Evolutionary conservation across 2,888 invertebrate genomes (phyloP), one percentile per base, ranked within the genome.

Genomic region (Carterocephalus palaemon): DNA sequence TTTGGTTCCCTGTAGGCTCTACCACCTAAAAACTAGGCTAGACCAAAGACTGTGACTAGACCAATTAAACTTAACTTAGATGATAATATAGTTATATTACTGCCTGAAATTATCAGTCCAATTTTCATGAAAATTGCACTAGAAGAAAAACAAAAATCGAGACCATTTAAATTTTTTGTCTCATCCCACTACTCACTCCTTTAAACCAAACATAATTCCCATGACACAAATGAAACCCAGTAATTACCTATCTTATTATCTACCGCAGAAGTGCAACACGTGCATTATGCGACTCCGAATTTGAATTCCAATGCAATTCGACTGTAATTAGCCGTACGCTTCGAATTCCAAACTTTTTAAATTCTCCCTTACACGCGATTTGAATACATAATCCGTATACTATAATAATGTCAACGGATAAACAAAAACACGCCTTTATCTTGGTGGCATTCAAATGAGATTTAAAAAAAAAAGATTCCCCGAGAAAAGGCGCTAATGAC

Each of bases 391-490:
- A 43, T 43, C 36, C 52, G 45, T 54, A 56, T 61, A 59, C 63
- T 62, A 67, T 65, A 64, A 67, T 71, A 51, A 51, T 41, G 66
- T 43, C 36, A 65, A 62, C 64, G 69, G 69, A 77, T 82, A 84
- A 84, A 85, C 84, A 84, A 84, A 84, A 83, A 83, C 76, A 73
- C 53, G 49, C 67, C 58, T 70, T 82, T 84, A 79, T 82, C 58
- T 32, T 57, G 58, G 59, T 16, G 52, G 60, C 66, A 79, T 80
- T 81, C 78, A 74, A 79, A 83, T 82, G 65, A 66, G 58, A 54
- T 56, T 56, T 53, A 54, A 57, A 60, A 54, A 54, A 57, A 60
- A 62, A 63, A 65, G 64, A 58, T 61, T 58, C 59, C 61, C 63
- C 53, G 43, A 52, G 52, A 76, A 62, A 74, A 75, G 69, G 74